Evolutionary conservation across 2,888 invertebrate species (phyloP), one percentile per base, ranked within the genome.

Genomic region (Heliconius hortense): DNA sequence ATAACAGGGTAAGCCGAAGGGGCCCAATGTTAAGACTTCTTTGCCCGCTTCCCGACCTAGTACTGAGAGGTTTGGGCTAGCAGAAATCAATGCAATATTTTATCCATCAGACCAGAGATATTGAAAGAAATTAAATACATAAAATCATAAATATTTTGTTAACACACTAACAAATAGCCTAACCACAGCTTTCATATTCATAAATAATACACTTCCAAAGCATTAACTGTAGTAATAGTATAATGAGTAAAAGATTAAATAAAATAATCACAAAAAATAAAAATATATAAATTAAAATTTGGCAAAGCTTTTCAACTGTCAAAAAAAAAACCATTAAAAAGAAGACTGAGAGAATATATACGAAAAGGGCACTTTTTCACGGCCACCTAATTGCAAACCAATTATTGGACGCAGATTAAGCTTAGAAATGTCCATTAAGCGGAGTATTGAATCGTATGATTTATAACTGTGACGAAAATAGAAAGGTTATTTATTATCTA

Each of bases 381-480:
- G 28, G 56, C 67, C 59, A 63, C 28, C 73, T 75, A 75, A 73
- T 78, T 72, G 48, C 35, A 66, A 72, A 76, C 69, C 76, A 70
- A 77, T 76, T 76, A 77, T 73, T 72, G 24, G 59, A 59, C 24
- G 64, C 73, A 53, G 69, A 72, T 75, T 75, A 74, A 66, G 74
- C 71, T 66, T 31, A 71, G 68, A 73, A 75, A 72, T 72, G 72
- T 53, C 77, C 77, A 73, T 78, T 77, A 75, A 70, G 56, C 15
- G 31, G 28, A 64, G 72, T 76, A 78, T 78, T 78, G 72, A 56
- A 67, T 76, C 60, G 59, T 39, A 62, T 73, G 76, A 78, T 76
- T 76, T 78, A 76, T 76, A 28, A 39, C 67, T 72, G 24, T 53
- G 1, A 60, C 62, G 31, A 68, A 72, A 76, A 66, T 77, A 68